A percentile compares a stretch with the other conserved stretches of the same genome.
These are phyloP conservation scores for Sebastes baramenuke DNA, from an alignment of 2,797 vertebrate species.

Conservation along the genomic window DNA sequence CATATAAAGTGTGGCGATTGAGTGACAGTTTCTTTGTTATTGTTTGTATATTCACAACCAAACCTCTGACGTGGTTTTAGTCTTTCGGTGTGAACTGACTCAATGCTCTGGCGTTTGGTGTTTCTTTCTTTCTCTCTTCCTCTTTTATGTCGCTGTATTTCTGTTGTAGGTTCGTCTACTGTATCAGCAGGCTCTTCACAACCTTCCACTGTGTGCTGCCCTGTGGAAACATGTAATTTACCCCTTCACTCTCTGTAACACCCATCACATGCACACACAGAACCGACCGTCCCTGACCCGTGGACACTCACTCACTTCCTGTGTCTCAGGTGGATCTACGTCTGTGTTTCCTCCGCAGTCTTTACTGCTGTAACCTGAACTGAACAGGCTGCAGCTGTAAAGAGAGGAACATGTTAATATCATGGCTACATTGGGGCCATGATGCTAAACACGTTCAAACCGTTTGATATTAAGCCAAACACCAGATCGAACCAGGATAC, in stretches of 20 bases:
- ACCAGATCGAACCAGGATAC: too few relatives aligned
- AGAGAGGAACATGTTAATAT: too few relatives aligned
- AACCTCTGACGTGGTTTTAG: neutral
- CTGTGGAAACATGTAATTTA: conserved; percentile 98
- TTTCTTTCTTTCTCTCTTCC: neutral
- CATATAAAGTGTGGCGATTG: conserved; percentile 9
- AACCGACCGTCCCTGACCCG: conserved; percentile 26
- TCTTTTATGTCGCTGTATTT: conserved; percentile 56
- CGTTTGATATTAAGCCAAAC: too few relatives aligned
- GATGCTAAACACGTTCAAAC: too few relatives aligned
- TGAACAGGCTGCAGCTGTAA: too few relatives aligned
- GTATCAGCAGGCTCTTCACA: conserved; percentile 92
- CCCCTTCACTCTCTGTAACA: conserved; percentile 44
- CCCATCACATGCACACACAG: conserved; percentile 30
- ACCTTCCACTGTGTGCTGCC: conserved; percentile 93
- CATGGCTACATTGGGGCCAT: too few relatives aligned
- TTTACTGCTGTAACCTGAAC: too few relatives aligned
- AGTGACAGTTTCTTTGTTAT: neutral
- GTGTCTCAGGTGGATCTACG: neutral
- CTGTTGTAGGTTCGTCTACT: conserved; percentile 88
- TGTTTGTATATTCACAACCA: neutral
- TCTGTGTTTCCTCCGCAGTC: too few relatives aligned
- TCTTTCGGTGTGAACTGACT: conserved; percentile 29
- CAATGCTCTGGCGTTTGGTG: conserved; percentile 26
- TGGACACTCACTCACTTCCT: neutral